Base-by-base conservation (phyloP, 2,888 invertebrate genomes). In the Melieria crassipennis region DNA sequence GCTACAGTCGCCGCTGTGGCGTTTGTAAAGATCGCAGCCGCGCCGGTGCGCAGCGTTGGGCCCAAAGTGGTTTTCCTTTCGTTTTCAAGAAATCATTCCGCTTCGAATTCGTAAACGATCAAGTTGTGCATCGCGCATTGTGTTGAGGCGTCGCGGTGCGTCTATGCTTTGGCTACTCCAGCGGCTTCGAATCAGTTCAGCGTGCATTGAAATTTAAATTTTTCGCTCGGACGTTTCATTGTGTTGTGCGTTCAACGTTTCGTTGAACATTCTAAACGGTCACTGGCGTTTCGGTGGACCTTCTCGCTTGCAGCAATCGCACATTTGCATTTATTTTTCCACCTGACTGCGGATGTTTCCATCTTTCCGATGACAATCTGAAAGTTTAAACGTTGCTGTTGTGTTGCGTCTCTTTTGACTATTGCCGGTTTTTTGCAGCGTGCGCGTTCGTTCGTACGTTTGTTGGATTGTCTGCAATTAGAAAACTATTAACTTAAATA, bases 61-160 rank as follows among this genome's bases (percentile, higher is more conserved):
- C 82, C 81, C 78, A 82, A 82, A 80, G 81, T 81, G 85, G 84
- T 83, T 84, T 83, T 84, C 83, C 84, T 86, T 85, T 85, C 84
- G 82, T 81, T 84, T 84, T 86, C 80, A 81, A 81, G 83, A 83
- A 77, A 82, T 86, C 86, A 85, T 85, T 85, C 84, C 83, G 84
- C 81, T 83, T 85, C 81, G 83, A 84, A 81, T 81, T 83, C 83
- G 84, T 84, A 80, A 81, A 84, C 85, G 81, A 83, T 83, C 80
- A 82, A 83, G 85, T 85, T 83, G 81, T 83, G 84, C 78, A 81
- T 79, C 83, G 84, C 83, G 85, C 85, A 83, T 72, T 70, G 57
- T 56, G 58, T 63, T 70, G 64, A 70, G 69, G 73, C 72, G 65
- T 71, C 65, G 56, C 75, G 75, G 74, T 75, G 57, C 46, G 30